These are phyloP conservation scores for Dusona sp. DNA, from an alignment of 2,888 invertebrate genomes.

Conservation along the genomic window DNA sequence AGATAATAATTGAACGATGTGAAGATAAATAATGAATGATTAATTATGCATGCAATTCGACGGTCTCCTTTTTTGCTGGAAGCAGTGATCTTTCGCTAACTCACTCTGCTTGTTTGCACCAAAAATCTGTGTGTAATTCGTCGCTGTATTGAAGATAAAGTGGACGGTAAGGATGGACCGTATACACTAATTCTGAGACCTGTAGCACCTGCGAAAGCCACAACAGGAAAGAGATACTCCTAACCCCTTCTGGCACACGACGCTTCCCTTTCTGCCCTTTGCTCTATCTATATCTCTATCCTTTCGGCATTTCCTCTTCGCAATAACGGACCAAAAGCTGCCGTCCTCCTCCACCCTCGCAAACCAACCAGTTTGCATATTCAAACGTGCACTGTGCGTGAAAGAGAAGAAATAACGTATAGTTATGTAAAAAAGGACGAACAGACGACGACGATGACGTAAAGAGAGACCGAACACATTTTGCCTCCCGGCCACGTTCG, in stretches of 20 bases:
- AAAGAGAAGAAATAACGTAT: conserved; percentile 62
- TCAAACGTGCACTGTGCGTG: conserved; percentile 76
- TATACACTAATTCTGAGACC: conserved; percentile 53
- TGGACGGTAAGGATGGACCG: conserved; percentile 11
- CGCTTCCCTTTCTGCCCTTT: conserved; percentile 46
- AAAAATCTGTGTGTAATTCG: conserved; percentile 11
- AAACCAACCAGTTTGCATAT: conserved; percentile 78
- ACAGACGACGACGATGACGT: conserved; percentile 13
- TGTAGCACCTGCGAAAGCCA: conserved; percentile 48
- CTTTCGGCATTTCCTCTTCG: conserved; percentile 32
- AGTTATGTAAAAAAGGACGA: conserved; percentile 12
- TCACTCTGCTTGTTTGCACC: conserved; percentile 21
- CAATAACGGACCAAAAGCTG: conserved; percentile 59
- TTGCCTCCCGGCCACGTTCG: conserved; percentile 67
- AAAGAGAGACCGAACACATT: conserved; percentile 55
- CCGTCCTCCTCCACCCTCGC: conserved; percentile 65
- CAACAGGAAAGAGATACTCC: conserved; percentile 44
- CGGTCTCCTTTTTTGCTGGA: conserved; percentile 31
- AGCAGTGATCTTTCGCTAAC: conserved; percentile 52
- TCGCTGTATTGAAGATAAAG: conserved; percentile 3
- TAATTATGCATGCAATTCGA: conserved; percentile 56
- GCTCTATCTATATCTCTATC: conserved; percentile 13
- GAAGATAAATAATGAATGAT: conserved; percentile 50
- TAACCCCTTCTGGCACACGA: conserved; percentile 54
- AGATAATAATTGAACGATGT: background rate